Base-by-base conservation (phyloP, 2,888 invertebrate genomes). In the Ypsolopha sequella region DNA sequence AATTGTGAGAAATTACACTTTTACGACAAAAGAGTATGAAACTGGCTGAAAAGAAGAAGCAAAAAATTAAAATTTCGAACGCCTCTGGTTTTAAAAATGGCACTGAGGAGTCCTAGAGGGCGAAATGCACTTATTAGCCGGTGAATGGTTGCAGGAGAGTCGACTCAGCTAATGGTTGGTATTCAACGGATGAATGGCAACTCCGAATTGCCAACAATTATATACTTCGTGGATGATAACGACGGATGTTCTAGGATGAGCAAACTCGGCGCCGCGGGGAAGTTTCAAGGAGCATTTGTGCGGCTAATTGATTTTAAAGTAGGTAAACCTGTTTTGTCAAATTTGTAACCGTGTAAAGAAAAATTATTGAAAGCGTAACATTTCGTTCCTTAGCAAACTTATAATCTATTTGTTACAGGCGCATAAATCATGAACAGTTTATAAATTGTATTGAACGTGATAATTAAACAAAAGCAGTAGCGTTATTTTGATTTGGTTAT, bases 61-160 rank as follows among this genome's bases (percentile, higher is more conserved):
- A 36, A 46, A 46, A 46, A 47, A 11, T 11, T 47, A 8, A 24
- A 49, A 49, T 35, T 39, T 41, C 49, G 49, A 49, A 49, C 49
- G 49, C 45, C 41, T 38, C 11, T 24, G 67, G 61, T 65, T 75
- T 75, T 76, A 80, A 79, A 78, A 75, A 69, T 73, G 76, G 77
- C 72, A 74, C 75, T 77, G 77, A 82, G 79, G 68, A 81, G 76
- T 80, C 75, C 74, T 81, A 75, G 73, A 73, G 75, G 76, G 81
- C 69, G 72, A 82, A 86, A 84, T 82, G 85, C 84, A 82, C 84
- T 85, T 86, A 86, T 85, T 85, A 84, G 84, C 82, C 61, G 70
- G 46, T 45, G 54, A 52, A 50, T 70, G 73, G 70, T 24, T 75
- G 80, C 78, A 41, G 50, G 47, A 52, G 52, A 52, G 53, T 45